These are phyloP conservation scores for Chrysopilus asiliformis DNA, from an alignment of 2,888 invertebrate genomes.

Conservation along the genomic window DNA sequence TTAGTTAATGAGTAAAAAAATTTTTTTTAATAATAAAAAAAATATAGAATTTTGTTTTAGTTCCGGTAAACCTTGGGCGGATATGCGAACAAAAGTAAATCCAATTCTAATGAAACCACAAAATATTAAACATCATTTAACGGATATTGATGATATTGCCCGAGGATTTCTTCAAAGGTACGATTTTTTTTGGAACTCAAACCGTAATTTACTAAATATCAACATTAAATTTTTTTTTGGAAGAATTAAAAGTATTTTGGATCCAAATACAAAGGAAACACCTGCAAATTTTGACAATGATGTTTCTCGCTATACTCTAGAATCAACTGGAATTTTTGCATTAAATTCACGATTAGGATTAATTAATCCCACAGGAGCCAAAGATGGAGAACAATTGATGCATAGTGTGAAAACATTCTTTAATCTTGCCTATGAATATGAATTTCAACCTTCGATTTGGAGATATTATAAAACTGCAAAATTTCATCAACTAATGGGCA, in stretches of 20 bases:
- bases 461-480: conserved; percentile 24
- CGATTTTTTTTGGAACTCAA: neutral
- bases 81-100: conserved; percentile 51
- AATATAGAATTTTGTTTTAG: conserved; percentile 24
- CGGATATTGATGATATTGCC: conserved; percentile 39
- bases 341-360: conserved; percentile 29
- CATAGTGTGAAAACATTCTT: conserved; percentile 11
- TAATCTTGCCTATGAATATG: conserved; percentile 17
- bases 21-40: neutral
- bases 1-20: conserved; percentile 18
- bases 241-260: conserved; percentile 26
- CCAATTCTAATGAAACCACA: conserved; percentile 51
- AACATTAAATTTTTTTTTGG: neutral
- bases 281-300: conserved; percentile 37
- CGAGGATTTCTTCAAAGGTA: conserved; percentile 29
- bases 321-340: conserved; percentile 38
- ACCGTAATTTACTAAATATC: neutral
- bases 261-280: conserved; percentile 27
- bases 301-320: conserved; percentile 43
- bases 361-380: conserved; percentile 14
- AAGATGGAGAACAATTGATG: conserved; percentile 7
- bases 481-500: conserved; percentile 21
- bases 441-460: conserved; percentile 29
- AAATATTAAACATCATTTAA: conserved; percentile 39
- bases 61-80: conserved; percentile 52